Evolutionary conservation across 2,113 vertebrate species (phyloP), one percentile per base, ranked within the genome.

Genomic region (Pygoscelis antarcticus): DNA sequence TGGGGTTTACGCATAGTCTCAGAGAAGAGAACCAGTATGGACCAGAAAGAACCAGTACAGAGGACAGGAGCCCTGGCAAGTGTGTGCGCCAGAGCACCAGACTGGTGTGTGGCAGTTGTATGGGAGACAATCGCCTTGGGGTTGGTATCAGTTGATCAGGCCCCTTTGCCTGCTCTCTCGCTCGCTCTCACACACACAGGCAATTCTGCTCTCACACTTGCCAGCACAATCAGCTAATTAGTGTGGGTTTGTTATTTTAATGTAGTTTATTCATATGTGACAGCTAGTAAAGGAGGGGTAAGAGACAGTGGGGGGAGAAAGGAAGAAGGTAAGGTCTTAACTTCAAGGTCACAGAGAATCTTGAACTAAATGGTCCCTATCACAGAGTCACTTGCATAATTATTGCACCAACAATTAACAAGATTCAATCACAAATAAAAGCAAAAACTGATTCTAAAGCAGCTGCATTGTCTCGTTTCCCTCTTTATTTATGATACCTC

Each of bases 141-240:
- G 58, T 44, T 84, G 89, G 90, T 44, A 68, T 58, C 21, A 69
- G 62, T 57, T 81, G 88, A 93, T 96, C 93, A 90, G 84, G 89
- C 47, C 65, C 72, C 76, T 88, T 23, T 47, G 85, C 72, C 86
- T 90, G 81, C 61, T 62, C 2, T 3, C 87, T 70, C 3, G 7
- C 95, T 95, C 2, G 21, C 36, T 82, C 79, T 47, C 9, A 0
- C 71, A 83, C 79, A 78, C 80, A 95, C 74, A 96, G 95, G 95
- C 92, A 95, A 97, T 94, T 96, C 94, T 95, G 89, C 87, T 95
- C 96, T 95, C 93, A 83, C 77, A 95, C 89, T 96, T 97, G 94
- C 95, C 96, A 95, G 91, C 96, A 97, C 97, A 97, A 96, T 97
- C 97, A 97, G 89, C 95, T 97, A 97, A 97, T 97, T 97, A 95